Evolutionary conservation across 92 coral and sea anemone genomes (phyloP), one percentile per base, ranked within the genome.

Genomic region (Diadumene lineata): DNA sequence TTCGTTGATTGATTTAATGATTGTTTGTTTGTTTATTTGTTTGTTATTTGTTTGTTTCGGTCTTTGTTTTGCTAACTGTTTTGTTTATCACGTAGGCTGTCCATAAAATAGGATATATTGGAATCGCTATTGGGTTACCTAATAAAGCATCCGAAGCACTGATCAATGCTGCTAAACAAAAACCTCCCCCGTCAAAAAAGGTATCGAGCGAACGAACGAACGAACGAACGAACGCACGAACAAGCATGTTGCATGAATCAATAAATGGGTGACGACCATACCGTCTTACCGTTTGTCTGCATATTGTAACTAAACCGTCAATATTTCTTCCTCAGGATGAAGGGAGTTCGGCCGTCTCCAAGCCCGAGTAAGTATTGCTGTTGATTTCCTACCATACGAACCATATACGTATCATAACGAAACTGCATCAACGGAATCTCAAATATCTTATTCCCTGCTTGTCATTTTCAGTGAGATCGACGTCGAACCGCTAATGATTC

Each of bases 101-200:
- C 26, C 89, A 87, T 64, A 94, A 81, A 76, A 89, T 94, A 18
- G 98, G 98, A 15, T 78, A 84, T 22, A 86, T 94, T 18, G 98
- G 98, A 28, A 85, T 92, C 33, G 98, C 98, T 51, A 94, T 92
- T 63, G 94, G 88, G 24, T 61, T 85, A 55, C 91, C 92, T 60
- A 94, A 94, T 79, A 85, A 91, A 73, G 98, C 98, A 7, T 91
- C 98, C 15, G 94, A 91, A 60, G 98, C 98, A 19, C 86, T 94
- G 26, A 81, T 89, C 34, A 81, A 80, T 44, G 96, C 98, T 38
- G 89, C 94, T 23, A 87, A 82, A 53, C 74, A 58, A 0, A 66
- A 66, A 43, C 67, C 81, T 26, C 33, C 74, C 7, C 21, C 56
- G 31, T 7, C 34, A 11, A 81, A 77, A 34, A 82, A 82, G 91